Evolutionary conservation across 2,113 vertebrate species (phyloP).

Genomic region (Mus pahari): DNA sequence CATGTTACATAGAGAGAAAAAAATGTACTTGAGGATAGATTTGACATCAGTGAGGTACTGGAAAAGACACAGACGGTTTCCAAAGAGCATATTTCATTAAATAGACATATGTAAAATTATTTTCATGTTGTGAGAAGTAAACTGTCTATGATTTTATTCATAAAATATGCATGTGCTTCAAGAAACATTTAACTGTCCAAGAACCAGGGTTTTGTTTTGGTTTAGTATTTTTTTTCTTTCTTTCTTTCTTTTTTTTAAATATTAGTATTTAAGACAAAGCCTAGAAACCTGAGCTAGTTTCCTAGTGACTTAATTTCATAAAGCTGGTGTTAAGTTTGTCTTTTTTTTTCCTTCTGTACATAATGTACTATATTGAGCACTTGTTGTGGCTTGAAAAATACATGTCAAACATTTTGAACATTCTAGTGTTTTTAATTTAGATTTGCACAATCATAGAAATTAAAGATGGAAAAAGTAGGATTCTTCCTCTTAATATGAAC

Average conservation of each 20-base stretch:
- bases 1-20: constrained; percentile 8
- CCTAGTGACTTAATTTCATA: constrained; percentile 71
- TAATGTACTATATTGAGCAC: constrained; percentile 52
- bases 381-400: constrained; percentile 71
- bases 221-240: not conserved
- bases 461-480: constrained; percentile 64
- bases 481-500: constrained; percentile 68
- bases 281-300: constrained; percentile 74
- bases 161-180: constrained; percentile 78
- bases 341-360: constrained; percentile 65
- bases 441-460: constrained; percentile 76
- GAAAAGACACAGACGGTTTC: constrained; percentile 63
- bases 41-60: constrained; percentile 11
- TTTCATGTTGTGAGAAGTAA: constrained; percentile 63
- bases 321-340: constrained; percentile 65
- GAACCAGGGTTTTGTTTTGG: constrained; percentile 54
- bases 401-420: constrained; percentile 57
- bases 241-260: constrained; percentile 55
- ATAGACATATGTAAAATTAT: constrained; percentile 74
- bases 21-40: constrained; percentile 30
- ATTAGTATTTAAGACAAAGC: constrained; percentile 82
- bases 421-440: constrained; percentile 76
- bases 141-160: constrained; percentile 53
- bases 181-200: constrained; percentile 70
- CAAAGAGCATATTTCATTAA: constrained; percentile 67